Conservation (phyloP, 1,140 invertebrate species). For the Geopemphigus sp. region DNA sequence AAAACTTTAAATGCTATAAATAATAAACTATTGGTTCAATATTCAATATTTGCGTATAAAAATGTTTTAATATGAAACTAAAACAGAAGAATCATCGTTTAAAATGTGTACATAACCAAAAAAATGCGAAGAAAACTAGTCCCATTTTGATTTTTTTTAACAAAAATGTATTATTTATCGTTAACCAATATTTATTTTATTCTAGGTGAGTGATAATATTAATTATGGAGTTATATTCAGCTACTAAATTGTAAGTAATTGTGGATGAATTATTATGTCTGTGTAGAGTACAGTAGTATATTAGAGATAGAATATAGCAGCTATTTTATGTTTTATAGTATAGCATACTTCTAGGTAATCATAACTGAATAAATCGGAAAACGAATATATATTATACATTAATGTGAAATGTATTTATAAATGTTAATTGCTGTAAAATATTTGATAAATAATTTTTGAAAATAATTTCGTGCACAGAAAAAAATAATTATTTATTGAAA, state of each 20-base stretch:
- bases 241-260: background rate
- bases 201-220: conserved; percentile 21
- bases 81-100: no score
- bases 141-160: no score
- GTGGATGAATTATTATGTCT: no score
- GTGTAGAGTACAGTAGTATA: no score
- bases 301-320: background rate
- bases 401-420: background rate
- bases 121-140: no score
- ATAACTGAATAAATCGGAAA: background rate
- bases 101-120: no score
- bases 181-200: conserved; percentile 1
- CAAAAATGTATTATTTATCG: background rate
- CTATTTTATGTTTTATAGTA: background rate
- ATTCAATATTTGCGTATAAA: no score
- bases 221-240: background rate
- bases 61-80: no score
- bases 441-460: background rate
- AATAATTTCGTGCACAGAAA: background rate
- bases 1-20: no score
- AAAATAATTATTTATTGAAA: background rate
- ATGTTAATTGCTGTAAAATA: background rate
- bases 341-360: background rate
- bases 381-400: background rate
- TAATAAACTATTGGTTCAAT: no score